Evolutionary conservation across 2,888 invertebrate genomes (phyloP).

Genomic region (Sarcophaga rosellei): DNA sequence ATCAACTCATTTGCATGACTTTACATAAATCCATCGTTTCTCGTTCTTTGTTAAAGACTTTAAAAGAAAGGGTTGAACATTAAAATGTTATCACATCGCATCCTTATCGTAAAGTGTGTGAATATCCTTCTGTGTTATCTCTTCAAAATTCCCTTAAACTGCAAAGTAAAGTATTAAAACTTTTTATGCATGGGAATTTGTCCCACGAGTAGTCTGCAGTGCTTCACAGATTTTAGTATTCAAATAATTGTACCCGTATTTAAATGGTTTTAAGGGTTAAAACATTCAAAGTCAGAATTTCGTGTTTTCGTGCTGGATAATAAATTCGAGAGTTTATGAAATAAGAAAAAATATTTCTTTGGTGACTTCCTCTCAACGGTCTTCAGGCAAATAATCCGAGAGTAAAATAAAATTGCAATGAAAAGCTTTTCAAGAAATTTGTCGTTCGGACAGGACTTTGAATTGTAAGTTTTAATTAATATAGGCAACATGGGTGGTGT

Average conservation of each 20-base stretch:
- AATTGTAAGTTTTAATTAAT: no score
- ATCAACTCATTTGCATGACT: constrained; percentile 15
- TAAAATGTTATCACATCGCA: background rate
- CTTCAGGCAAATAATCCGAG: no score
- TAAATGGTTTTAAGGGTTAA: constrained; percentile 10
- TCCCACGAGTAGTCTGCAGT: background rate
- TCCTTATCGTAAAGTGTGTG: background rate
- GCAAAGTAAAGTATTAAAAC: background rate
- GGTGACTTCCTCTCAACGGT: no score
- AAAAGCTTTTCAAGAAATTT: no score
- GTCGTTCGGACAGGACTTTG: no score
- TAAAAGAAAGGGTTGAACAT: background rate
- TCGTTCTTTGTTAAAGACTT: no score
- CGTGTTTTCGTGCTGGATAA: constrained; percentile 11
- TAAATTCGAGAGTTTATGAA: background rate
- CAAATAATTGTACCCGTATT: background rate
- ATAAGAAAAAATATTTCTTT: no score
- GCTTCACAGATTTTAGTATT: background rate
- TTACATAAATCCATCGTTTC: constrained; percentile 20
- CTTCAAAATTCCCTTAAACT: constrained; percentile 24
- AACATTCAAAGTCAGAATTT: constrained; percentile 8
- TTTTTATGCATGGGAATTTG: background rate
- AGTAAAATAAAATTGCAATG: no score
- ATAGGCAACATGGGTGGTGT: no score
- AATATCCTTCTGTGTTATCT: background rate